phyloP scores from a whole-genome alignment of 1,140 invertebrate species.

The Platyscapa corneri region DNA sequence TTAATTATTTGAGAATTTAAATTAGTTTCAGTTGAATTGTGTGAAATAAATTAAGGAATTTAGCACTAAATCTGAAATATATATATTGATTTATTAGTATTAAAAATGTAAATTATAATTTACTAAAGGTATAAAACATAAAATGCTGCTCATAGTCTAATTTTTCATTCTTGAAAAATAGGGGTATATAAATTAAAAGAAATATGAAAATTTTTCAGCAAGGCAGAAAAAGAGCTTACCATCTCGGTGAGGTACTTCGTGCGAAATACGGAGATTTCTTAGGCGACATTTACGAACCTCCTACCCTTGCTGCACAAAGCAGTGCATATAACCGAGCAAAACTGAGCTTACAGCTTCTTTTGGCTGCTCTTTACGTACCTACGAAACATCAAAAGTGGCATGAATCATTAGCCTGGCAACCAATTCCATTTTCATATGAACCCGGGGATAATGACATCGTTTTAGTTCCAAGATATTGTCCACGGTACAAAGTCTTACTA shows the following conservation, averaged over 20 bases:
- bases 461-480: slow-evolving; percentile 2
- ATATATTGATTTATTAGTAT: not conserved
- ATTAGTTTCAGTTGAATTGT: no score
- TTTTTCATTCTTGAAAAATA: slow-evolving; percentile 7
- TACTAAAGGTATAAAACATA: not conserved
- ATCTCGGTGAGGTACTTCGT: slow-evolving; percentile 69
- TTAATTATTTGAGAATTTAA: no score
- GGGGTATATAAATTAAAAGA: not conserved
- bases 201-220: slow-evolving; percentile 60
- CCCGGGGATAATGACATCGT: slow-evolving; percentile 51
- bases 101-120: not conserved
- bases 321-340: slow-evolving; percentile 76
- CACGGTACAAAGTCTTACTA: slow-evolving; percentile 10
- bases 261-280: slow-evolving; percentile 69
- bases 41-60: no score
- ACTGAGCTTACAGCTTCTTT: slow-evolving; percentile 75
- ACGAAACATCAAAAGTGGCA: slow-evolving; percentile 57
- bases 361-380: slow-evolving; percentile 73
- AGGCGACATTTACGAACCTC: slow-evolving; percentile 69
- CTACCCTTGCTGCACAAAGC: slow-evolving; percentile 68
- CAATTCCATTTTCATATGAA: slow-evolving; percentile 57
- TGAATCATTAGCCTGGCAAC: slow-evolving; percentile 59
- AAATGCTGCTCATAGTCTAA: not conserved
- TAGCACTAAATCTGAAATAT: no score
- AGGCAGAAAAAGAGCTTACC: slow-evolving; percentile 71